Conservation (phyloP, 2,888 invertebrate species). For the Myopa tessellatipennis region DNA sequence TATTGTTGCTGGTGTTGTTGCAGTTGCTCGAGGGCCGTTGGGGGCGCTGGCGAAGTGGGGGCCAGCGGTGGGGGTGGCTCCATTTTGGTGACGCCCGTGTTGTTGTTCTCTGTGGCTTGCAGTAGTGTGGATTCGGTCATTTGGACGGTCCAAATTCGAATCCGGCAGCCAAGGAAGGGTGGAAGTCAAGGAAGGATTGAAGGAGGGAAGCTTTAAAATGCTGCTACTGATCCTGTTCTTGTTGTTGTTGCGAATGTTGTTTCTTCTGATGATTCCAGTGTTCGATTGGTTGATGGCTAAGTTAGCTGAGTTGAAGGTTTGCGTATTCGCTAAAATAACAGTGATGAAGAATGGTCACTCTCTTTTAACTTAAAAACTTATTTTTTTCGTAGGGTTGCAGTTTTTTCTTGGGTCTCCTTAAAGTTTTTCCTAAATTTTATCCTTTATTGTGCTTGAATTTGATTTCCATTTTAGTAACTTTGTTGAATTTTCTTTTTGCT, state of each 20-base stretch:
- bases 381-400: too few species aligned
- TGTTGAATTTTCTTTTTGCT: neutral
- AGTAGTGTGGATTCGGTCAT: conserved; percentile 69
- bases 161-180: neutral
- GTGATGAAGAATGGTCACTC: neutral
- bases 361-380: too few species aligned
- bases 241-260: neutral
- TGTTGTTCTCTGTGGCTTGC: conserved; percentile 68
- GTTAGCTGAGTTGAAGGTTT: neutral
- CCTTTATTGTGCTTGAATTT: neutral
- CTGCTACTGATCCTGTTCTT: neutral
- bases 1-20: conserved; percentile 81
- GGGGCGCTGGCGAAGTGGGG: conserved; percentile 68
- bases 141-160: conserved; percentile 47
- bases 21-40: conserved; percentile 47
- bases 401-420: too few species aligned
- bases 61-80: conserved; percentile 68
- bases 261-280: neutral
- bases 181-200: neutral
- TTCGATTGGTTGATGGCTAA: neutral
- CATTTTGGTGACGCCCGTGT: conserved; percentile 69
- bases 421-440: too few species aligned
- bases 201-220: too few species aligned
- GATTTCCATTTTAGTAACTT: neutral
- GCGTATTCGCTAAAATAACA: neutral